These are phyloP conservation scores for Temnothorax curvispinosus DNA, from an alignment of 1,140 invertebrate species.

Conservation along the genomic window DNA sequence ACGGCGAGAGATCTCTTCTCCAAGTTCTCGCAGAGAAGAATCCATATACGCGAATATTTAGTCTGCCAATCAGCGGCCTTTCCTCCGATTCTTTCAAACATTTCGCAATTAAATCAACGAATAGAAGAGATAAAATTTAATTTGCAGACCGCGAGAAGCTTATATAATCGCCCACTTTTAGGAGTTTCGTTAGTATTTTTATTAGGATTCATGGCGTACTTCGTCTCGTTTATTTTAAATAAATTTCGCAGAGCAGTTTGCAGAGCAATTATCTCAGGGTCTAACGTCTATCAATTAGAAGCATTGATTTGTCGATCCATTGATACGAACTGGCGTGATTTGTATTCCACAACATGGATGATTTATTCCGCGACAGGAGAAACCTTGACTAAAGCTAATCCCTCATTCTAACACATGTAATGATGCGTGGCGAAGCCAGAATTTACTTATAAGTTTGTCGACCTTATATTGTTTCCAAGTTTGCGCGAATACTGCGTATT, in stretches of 20 bases:
- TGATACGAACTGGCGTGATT: constrained; percentile 51
- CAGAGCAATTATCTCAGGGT: not conserved
- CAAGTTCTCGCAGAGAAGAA: constrained; percentile 19
- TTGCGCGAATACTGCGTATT: not conserved
- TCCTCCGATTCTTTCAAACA: constrained; percentile 27
- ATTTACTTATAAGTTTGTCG: constrained; percentile 1
- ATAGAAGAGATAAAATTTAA: constrained; percentile 32
- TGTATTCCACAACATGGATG: constrained; percentile 42
- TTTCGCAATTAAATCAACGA: constrained; percentile 49
- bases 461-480: not conserved
- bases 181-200: not conserved
- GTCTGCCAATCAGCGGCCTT: constrained; percentile 48
- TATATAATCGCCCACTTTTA: constrained; percentile 14
- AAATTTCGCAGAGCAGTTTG: not conserved
- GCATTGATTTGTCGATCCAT: constrained; percentile 55
- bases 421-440: constrained; percentile 7
- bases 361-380: constrained; percentile 9
- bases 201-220: constrained; percentile 16
- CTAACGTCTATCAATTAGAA: constrained; percentile 53
- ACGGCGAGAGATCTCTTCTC: constrained; percentile 32
- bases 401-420: constrained; percentile 48
- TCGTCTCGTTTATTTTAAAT: not conserved
- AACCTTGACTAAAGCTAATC: constrained; percentile 57
- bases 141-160: constrained; percentile 7
- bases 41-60: constrained; percentile 42